Conservation (phyloP, 2,797 vertebrate genomes). For the Spatula clypeata region DNA sequence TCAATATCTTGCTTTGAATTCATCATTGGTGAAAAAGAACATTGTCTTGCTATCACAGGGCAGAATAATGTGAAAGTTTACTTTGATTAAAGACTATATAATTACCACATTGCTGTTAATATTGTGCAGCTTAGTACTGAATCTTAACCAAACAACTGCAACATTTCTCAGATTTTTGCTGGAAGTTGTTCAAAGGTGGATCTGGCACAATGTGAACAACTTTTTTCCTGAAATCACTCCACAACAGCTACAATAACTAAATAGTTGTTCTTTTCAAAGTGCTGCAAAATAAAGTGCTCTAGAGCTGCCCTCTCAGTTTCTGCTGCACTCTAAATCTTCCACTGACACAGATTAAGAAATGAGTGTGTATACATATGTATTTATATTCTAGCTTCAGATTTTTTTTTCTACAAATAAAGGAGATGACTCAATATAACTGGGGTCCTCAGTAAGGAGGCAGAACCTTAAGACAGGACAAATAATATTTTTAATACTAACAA, state of each 20-base stretch:
- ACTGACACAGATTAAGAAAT: background rate
- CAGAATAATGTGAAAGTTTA: background rate
- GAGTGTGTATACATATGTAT: too few relatives aligned
- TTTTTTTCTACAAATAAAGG: background rate
- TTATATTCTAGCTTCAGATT: background rate
- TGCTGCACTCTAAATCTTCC: background rate
- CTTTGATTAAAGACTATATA: constrained; percentile 25
- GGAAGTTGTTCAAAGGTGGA: background rate
- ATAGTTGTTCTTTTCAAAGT: background rate
- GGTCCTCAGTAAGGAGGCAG: background rate
- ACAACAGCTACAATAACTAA: background rate
- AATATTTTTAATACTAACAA: background rate
- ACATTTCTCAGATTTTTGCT: background rate
- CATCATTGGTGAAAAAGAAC: background rate
- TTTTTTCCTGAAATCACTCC: background rate
- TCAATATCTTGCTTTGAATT: background rate
- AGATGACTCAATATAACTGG: rapidly evolving
- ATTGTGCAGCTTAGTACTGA: background rate
- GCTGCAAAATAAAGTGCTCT: background rate
- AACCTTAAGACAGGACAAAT: background rate
- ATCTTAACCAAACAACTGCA: background rate
- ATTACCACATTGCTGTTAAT: background rate
- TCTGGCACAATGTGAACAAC: rapidly evolving
- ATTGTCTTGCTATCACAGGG: background rate
- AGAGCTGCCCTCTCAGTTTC: background rate